Percentiles rank a stretch among this genome's conserved stretches.
Conservation (phyloP, 35 echinoderm and acorn worm genomes). For the Lytechinus variegatus region DNA sequence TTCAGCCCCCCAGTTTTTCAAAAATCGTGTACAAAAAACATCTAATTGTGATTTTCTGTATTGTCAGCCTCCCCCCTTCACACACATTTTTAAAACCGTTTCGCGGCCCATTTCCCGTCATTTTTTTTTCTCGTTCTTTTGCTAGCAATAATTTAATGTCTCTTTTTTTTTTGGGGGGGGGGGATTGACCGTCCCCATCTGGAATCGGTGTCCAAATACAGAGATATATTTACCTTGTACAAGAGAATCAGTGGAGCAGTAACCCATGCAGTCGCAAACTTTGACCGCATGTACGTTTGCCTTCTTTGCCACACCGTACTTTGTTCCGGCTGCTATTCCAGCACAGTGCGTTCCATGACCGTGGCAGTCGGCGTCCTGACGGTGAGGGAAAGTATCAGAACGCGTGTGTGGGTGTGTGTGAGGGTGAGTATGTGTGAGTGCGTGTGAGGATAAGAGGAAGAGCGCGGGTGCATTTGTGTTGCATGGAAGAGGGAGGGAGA, state of each 20-base stretch:
- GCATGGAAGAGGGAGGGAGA: neutral
- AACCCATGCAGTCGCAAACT: constrained; percentile 58
- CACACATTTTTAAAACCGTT: too few relatives aligned
- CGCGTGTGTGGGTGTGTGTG: neutral
- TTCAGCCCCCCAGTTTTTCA: too few relatives aligned
- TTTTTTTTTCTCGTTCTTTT: too few relatives aligned
- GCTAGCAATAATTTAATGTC: too few relatives aligned
- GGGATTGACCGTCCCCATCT: too few relatives aligned
- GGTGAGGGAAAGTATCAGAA: neutral
- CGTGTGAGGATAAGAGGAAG: neutral
- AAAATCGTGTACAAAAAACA: too few relatives aligned
- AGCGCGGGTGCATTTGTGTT: too few relatives aligned
- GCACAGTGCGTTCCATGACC: constrained; percentile 70
- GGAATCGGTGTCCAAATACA: too few relatives aligned
- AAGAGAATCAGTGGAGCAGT: neutral
- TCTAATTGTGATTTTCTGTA: too few relatives aligned
- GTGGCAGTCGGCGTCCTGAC: constrained; percentile 60
- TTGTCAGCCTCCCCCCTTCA: too few relatives aligned
- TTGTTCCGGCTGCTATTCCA: constrained; percentile 55
- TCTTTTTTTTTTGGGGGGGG: too few relatives aligned
- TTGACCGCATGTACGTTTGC: constrained; percentile 56
- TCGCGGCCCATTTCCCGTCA: too few relatives aligned
- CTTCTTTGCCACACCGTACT: constrained; percentile 64
- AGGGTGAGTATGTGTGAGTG: neutral
- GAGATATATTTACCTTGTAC: neutral